A percentile compares a stretch with the other conserved stretches of the same genome.
phyloP scores from a whole-genome alignment of 2,113 vertebrate species.

The Maccullochella peelii region DNA sequence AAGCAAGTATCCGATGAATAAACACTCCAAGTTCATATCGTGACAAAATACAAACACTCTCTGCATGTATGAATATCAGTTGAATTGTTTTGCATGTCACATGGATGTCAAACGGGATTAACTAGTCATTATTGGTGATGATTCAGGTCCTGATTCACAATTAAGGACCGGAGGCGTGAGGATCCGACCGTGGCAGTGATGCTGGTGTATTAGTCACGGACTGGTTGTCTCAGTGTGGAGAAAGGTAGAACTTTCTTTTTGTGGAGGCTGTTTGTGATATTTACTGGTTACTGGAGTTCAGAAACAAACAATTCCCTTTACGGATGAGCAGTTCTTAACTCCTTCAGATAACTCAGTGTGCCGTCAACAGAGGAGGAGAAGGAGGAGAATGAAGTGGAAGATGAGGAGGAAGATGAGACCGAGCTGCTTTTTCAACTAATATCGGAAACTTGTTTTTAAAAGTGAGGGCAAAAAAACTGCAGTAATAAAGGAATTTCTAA shows the following conservation, averaged over 20 bases:
- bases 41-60: slow-evolving; percentile 3
- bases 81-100: slow-evolving; percentile 48
- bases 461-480: neutral
- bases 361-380: slow-evolving; percentile 11
- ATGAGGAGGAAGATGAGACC: neutral
- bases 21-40: slow-evolving; percentile 2
- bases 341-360: slow-evolving; percentile 18
- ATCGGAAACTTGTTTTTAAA: neutral
- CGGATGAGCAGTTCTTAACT: slow-evolving; percentile 32
- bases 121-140: slow-evolving; percentile 65
- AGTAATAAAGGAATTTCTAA: neutral
- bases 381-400: slow-evolving; percentile 19
- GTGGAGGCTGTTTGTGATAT: slow-evolving; percentile 37
- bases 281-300: neutral
- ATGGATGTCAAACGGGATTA: slow-evolving; percentile 57
- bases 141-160: slow-evolving; percentile 72
- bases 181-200: slow-evolving; percentile 48
- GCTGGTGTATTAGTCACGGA: slow-evolving; percentile 68
- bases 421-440: neutral
- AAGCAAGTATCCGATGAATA: slow-evolving; percentile 1
- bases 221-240: slow-evolving; percentile 33
- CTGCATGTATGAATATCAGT: slow-evolving; percentile 23
- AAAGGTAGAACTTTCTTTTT: slow-evolving; percentile 41
- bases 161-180: slow-evolving; percentile 53
- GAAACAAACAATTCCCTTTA: slow-evolving; percentile 37